A percentile compares a stretch with the other conserved stretches of the same genome.
Conservation (phyloP, 2,113 vertebrate species). For the Pomatorhinus ruficollis region DNA sequence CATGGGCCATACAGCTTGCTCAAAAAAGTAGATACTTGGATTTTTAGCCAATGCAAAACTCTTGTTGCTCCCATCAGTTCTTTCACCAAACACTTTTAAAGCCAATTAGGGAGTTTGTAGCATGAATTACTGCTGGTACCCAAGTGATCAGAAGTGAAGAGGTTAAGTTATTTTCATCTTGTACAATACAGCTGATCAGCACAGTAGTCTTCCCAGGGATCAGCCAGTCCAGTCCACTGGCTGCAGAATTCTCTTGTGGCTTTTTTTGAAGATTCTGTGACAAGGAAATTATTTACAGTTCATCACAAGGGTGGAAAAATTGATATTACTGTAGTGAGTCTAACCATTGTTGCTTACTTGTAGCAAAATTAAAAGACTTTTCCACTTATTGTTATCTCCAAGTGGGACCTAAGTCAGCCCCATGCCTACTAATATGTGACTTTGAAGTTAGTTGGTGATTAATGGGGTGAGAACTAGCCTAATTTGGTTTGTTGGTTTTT, state of each 20-base stretch:
- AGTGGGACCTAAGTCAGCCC: background rate
- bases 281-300: background rate
- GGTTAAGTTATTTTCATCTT: background rate
- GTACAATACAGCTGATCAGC: background rate
- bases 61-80: background rate
- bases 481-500: background rate
- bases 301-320: background rate
- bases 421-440: background rate
- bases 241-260: background rate
- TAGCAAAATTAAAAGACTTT: background rate
- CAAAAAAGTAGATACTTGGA: background rate
- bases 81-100: background rate
- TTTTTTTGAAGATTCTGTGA: background rate
- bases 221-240: fast-evolving
- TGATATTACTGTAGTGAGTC: background rate
- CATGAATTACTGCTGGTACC: background rate
- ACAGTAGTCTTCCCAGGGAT: background rate
- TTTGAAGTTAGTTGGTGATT: background rate
- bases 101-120: background rate
- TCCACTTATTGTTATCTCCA: background rate
- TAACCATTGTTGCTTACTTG: background rate
- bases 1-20: fast-evolving
- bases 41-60: background rate
- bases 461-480: background rate
- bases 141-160: background rate